Evolutionary conservation across 2,888 invertebrate species (phyloP), one percentile per base, ranked within the genome.

Genomic region (Drosophila helvetica): DNA sequence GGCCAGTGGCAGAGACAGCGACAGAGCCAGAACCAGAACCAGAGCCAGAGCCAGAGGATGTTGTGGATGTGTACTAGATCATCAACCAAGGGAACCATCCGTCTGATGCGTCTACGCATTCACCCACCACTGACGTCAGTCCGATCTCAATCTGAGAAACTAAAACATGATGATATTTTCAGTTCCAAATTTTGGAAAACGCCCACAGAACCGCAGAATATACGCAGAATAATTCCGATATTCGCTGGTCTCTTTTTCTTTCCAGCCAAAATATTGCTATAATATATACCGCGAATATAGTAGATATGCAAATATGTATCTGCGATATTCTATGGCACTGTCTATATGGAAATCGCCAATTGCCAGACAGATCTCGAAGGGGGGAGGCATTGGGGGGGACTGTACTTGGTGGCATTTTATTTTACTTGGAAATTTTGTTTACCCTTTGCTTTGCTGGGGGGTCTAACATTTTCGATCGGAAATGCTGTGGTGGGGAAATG

Each of bases 171-270:
- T 33, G 57, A 65, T 52, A 47, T 56, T 72, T 45, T 71, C 53
- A 43, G 33, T 66, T 53, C 15, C 47, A 42, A 52, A 51, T 61
- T 80, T 70, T 80, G 72, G 78, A 84, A 80, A 72, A 75, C 88
- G 86, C 83, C 83, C 88, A 88, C 75, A 57, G 30, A 66, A 5
- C 60, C 66, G 60, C 62, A 60, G 61, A 58, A 27, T 48, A 52
- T 62, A 43, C n/a, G n/a, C n/a, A n/a, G 55, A 57, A 25, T 55
- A 52, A 25, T 57, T 56, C 66, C 59, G 65, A 38, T 38, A 38
- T 38, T 38, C 38, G 0, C 45, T 60, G 12, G 30, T 18, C 25
- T 19, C 9, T 19, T 54, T 48, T 51, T 17, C 47, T 50, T 48
- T 88, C 88, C 78, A 78, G 83, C 77, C 38, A 54, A 63, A 63